Evolutionary conservation across 2,113 vertebrate species (phyloP), one percentile per base, ranked within the genome.

Genomic region (Oryzias melastigma): DNA sequence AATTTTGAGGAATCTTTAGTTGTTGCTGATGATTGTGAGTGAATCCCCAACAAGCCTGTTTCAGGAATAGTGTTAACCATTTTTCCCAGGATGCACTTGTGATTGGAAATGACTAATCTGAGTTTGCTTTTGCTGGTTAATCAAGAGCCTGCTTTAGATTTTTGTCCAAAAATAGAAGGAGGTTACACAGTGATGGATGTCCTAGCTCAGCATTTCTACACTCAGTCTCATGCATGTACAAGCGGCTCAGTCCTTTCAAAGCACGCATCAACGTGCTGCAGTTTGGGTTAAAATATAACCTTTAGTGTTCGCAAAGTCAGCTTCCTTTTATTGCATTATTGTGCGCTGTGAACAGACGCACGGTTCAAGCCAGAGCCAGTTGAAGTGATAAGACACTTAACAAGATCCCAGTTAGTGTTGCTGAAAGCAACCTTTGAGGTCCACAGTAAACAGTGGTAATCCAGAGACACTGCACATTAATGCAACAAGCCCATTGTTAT

Each of bases 271-370:
- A 47, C 48, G 47, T 47, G 12, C 14, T 45, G 58, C 19, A 51
- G 20, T 41, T 58, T 62, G 35, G 40, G 75, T 79, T 79, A 58
- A 70, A 73, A 29, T 76, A 54, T 76, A 79, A 75, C 54, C 35
- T 35, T 13, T 12, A 35, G 8, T 35, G 35, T 35, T 35, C 2
- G 35, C 35, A 35, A 35, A 12, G 35, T 35, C 0, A 71, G 62
- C 57, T 35, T 46, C 27, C 4, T 50, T 58, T 19, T 45, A 53
- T 46, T 17, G 17, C 59, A 43, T 43, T 42, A 22, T 14, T 25
- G 55, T 60, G n/a, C 52, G 43, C 29, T 40, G 15, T 58, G 43
- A 14, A 27, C 42, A 29, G 54, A 44, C 22, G 42, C 15, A 41
- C 2, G 1, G 16, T 27, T 3, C 45, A 14, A 45, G 45, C n/a